These are phyloP conservation scores for Odocoileus virginianus DNA, from an alignment of 2,113 vertebrate genomes.

Conservation along the genomic window DNA sequence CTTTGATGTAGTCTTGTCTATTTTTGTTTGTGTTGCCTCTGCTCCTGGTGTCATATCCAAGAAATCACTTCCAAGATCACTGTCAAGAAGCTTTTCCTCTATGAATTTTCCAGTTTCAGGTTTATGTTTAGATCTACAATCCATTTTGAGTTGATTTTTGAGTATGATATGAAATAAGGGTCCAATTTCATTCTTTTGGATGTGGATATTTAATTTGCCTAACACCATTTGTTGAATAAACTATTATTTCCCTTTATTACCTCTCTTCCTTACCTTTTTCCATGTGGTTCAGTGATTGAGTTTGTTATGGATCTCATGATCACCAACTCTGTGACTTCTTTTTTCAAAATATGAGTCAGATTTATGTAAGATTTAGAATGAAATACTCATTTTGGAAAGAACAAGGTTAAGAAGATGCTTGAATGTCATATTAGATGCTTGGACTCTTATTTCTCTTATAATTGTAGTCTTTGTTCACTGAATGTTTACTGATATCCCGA, in stretches of 20 bases:
- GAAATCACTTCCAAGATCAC: not conserved
- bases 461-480: not conserved
- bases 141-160: not conserved
- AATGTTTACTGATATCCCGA: not conserved
- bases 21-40: not conserved
- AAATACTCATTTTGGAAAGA: not conserved
- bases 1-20: not conserved
- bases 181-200: not conserved
- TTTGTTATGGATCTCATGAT: not conserved
- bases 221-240: not conserved
- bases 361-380: not conserved
- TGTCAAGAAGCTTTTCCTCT: not conserved
- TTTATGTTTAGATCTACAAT: not conserved
- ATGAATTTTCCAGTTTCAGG: not conserved
- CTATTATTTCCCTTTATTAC: not conserved
- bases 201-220: not conserved
- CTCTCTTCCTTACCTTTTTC: not conserved
- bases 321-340: not conserved
- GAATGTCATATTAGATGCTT: not conserved
- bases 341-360: not conserved
- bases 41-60: not conserved
- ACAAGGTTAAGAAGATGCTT: not conserved
- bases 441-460: not conserved
- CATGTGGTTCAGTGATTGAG: not conserved
- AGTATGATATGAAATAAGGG: not conserved